phyloP scores from a whole-genome alignment of 2,797 vertebrate species.

The Alcedo quadribrachys region DNA sequence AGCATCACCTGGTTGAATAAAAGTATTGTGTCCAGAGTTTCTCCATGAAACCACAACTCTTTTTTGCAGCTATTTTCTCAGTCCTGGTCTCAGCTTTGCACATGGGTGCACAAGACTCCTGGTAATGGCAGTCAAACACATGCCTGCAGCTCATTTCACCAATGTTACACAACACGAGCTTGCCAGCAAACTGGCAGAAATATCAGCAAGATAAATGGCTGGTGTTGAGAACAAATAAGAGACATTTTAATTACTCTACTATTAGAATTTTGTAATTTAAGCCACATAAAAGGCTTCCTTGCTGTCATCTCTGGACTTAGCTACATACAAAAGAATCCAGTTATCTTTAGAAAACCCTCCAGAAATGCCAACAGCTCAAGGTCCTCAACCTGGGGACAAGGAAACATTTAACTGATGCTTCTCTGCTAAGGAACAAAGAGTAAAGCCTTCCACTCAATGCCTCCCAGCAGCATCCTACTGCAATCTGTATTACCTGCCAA shows the following conservation, averaged over 20 bases:
- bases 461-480: neutral
- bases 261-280: neutral
- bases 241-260: neutral
- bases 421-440: neutral
- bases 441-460: neutral
- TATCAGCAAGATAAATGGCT: constrained; percentile 14
- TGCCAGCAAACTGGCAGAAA: constrained; percentile 5
- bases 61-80: neutral
- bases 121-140: neutral
- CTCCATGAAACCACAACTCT: neutral
- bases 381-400: neutral
- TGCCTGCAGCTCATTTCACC: neutral
- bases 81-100: neutral
- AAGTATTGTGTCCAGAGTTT: neutral
- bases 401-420: neutral
- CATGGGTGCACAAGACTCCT: rapidly evolving
- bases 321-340: neutral
- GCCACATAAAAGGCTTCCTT: neutral
- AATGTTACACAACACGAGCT: neutral
- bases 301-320: neutral
- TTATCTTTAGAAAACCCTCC: neutral
- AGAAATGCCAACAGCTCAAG: neutral
- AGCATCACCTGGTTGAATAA: neutral
- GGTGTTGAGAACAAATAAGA: neutral
- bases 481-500: neutral